Evolutionary conservation across 37 sponge, comb jelly and placozoan genomes (phyloP).

Genomic region (Ianthella basta): DNA sequence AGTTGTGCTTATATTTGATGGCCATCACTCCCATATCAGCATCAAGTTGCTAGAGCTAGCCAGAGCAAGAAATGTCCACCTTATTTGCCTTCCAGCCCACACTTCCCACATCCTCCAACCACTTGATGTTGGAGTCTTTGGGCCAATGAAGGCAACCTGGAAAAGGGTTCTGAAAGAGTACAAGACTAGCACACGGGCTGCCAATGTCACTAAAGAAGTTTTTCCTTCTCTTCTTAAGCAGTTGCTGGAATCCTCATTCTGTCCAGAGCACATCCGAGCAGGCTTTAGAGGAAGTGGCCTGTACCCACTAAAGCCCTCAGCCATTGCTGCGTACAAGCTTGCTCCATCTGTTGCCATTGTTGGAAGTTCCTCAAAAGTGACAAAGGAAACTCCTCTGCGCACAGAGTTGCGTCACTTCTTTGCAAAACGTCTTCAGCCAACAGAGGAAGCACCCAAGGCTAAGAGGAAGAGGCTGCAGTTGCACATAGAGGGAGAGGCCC

Average conservation of each 20-base stretch:
- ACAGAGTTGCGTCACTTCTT: slow-evolving; percentile 20
- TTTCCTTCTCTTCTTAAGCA: slow-evolving; percentile 44
- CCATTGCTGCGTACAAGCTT: slow-evolving; percentile 30
- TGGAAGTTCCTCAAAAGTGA: neutral
- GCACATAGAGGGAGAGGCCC: slow-evolving; percentile 10
- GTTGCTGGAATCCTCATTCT: slow-evolving; percentile 24
- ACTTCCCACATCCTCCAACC: slow-evolving; percentile 55
- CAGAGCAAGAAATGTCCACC: slow-evolving; percentile 29
- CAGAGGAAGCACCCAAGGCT: neutral
- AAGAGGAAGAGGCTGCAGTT: slow-evolving; percentile 7
- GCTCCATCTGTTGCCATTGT: slow-evolving; percentile 5
- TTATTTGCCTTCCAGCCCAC: slow-evolving; percentile 66
- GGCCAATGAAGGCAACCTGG: slow-evolving; percentile 59
- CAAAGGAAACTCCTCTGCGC: neutral
- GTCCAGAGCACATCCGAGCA: slow-evolving; percentile 20
- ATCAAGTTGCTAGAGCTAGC: slow-evolving; percentile 34
- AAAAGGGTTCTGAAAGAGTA: slow-evolving; percentile 40
- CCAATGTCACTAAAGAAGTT: slow-evolving; percentile 41
- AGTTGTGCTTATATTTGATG: slow-evolving; percentile 68
- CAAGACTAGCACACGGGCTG: slow-evolving; percentile 40
- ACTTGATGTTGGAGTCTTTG: slow-evolving; percentile 60
- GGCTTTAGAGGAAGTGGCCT: slow-evolving; percentile 51
- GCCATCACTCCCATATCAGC: slow-evolving; percentile 58
- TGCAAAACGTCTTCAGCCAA: neutral
- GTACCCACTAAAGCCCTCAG: slow-evolving; percentile 35